Base-by-base conservation (phyloP, 2,888 invertebrate species). In the Drosophila acutilabella region DNA sequence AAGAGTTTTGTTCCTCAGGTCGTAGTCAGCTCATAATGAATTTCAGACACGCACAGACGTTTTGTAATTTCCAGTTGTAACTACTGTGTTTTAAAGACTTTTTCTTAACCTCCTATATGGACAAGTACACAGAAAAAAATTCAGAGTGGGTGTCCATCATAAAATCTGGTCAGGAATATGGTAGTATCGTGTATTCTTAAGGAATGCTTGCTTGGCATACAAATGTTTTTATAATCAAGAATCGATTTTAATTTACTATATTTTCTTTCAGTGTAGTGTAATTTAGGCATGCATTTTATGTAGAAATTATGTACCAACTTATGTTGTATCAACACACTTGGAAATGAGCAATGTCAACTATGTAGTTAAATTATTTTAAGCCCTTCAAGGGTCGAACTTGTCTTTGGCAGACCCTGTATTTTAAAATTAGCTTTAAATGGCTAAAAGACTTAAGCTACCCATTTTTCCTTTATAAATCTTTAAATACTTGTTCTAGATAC, bases 41-140 rank as follows among this genome's bases (percentile, higher is more conserved):
- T 91, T 90, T 88, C 74, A 80, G 85, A 82, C 91, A 91, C 90
- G 90, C 90, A 91, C 85, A 89, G 88, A 77, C 89, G 87, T 90
- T 90, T 91, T 91, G 91, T 91, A 89, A 81, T 81, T 87, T 82
- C 67, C 69, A 71, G 68, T 84, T 83, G 83, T 83, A 88, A 86
- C 83, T 83, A 80, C 82, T 71, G 80, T 60, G 77, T 77, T 86
- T 83, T 81, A 69, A 80, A 83, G 73, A 78, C 73, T 76, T 76
- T 75, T 58, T 52, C 36, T 13, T 36, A 36, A 11, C 20, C 70
- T 80, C 80, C 71, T 76, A 59, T 58, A 61, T 58, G 70, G 79
- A 58, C 76, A 73, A 50, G 72, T 36, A 41, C 45, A 30, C 30
- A 30, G 30, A 30, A 5, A 30, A 7, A 30, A 30, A 8, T 30